A percentile compares a stretch with the other conserved stretches of the same genome.
phyloP scores from a whole-genome alignment of 2,888 invertebrate genomes.

The Syrphus vitripennis region DNA sequence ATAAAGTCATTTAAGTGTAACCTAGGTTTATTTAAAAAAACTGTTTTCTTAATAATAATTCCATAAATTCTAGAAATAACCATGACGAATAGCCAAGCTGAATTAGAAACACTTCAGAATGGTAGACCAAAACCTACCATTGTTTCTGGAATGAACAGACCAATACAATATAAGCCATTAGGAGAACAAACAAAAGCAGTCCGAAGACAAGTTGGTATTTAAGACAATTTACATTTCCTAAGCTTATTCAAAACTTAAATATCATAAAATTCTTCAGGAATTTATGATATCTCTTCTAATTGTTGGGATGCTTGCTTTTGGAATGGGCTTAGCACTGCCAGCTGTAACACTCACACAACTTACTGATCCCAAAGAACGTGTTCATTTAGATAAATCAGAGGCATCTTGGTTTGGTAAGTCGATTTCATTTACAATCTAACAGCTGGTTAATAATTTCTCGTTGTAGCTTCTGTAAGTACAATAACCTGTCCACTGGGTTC shows the following conservation, averaged over 20 bases:
- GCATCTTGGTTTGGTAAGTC: slow-evolving; percentile 80
- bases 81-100: slow-evolving; percentile 25
- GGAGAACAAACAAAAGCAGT: slow-evolving; percentile 78
- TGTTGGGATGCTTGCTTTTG: slow-evolving; percentile 78
- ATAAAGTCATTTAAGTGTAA: too few species aligned
- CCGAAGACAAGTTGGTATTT: slow-evolving; percentile 75
- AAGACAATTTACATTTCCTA: not conserved
- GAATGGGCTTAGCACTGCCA: slow-evolving; percentile 79
- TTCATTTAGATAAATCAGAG: slow-evolving; percentile 75
- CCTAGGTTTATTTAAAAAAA: too few species aligned
- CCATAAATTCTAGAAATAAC: not conserved
- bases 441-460: too few species aligned
- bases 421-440: too few species aligned
- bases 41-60: not conserved
- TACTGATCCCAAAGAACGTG: slow-evolving; percentile 74
- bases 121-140: slow-evolving; percentile 71
- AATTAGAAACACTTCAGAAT: slow-evolving; percentile 52
- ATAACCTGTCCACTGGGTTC: slow-evolving; percentile 79
- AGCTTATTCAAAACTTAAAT: not conserved
- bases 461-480: slow-evolving; percentile 79
- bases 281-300: slow-evolving; percentile 79
- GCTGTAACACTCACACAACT: slow-evolving; percentile 77
- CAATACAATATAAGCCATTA: slow-evolving; percentile 73
- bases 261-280: slow-evolving; percentile 64
- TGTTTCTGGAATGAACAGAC: slow-evolving; percentile 73